Conservation (phyloP, 2,113 vertebrate genomes). For the Micronycteris hirsuta region DNA sequence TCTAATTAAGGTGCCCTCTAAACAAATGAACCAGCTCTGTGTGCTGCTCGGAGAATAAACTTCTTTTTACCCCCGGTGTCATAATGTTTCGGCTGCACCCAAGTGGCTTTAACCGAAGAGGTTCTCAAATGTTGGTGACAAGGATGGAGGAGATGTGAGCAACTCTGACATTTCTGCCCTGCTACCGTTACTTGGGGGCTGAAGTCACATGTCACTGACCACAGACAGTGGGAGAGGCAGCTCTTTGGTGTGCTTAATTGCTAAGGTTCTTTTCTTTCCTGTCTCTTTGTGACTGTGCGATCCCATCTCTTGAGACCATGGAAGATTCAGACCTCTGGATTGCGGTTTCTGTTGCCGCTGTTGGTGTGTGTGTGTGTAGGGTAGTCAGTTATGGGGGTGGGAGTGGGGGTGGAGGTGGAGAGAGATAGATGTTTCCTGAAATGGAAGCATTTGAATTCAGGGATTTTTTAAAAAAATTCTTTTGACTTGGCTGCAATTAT, state of each 20-base stretch:
- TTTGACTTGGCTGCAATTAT: slow-evolving; percentile 23
- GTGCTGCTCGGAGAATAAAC: background rate
- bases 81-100: background rate
- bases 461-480: background rate
- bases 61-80: background rate
- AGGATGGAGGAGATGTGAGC: background rate
- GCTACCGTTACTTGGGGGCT: background rate
- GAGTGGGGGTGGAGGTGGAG: background rate
- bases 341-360: background rate
- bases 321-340: slow-evolving; percentile 4
- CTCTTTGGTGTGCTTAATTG: background rate
- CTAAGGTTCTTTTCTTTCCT: background rate
- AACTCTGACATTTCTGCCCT: background rate
- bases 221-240: background rate
- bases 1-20: background rate
- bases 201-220: background rate
- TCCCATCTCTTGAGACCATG: background rate
- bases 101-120: background rate
- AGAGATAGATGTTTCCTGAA: slow-evolving; percentile 37
- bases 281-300: background rate
- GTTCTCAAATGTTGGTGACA: background rate
- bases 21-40: background rate
- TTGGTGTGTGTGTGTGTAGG: background rate
- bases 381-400: background rate
- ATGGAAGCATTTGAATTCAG: slow-evolving; percentile 37